phyloP scores from a whole-genome alignment of 2,113 vertebrate genomes.

The Ancistrus triradiatus region DNA sequence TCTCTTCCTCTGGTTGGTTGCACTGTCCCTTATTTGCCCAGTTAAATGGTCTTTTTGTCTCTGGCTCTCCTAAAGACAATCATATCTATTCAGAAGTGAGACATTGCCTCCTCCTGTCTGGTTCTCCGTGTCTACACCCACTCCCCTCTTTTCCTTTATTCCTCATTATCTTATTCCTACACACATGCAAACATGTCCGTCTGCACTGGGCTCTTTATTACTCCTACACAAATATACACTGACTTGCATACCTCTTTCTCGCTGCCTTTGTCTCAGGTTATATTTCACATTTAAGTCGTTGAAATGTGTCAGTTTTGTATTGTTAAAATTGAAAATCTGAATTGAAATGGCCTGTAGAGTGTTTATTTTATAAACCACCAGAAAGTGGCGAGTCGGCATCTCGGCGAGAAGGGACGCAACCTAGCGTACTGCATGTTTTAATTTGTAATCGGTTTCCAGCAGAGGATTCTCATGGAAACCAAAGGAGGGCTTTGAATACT shows the following conservation, averaged over 20 bases:
- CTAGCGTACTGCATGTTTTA: no score
- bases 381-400: no score
- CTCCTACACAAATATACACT: constrained; percentile 14
- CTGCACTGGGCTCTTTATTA: neutral
- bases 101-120: constrained; percentile 11
- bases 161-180: constrained; percentile 4
- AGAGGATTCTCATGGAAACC: no score
- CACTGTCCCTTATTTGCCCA: constrained; percentile 1
- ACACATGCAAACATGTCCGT: constrained; percentile 23
- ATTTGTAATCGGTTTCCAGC: no score
- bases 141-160: neutral
- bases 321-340: no score
- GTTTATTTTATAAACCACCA: no score
- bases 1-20: neutral
- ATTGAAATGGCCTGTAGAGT: no score
- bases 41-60: constrained; percentile 33
- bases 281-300: no score
- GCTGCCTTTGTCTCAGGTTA: no score
- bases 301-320: no score
- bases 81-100: constrained; percentile 30
- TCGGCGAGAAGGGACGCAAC: no score
- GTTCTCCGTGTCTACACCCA: neutral
- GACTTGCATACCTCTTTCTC: constrained; percentile 1
- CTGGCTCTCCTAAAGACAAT: constrained; percentile 22
- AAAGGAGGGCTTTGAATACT: no score